A percentile compares a stretch with the other conserved stretches of the same genome.
phyloP scores from a whole-genome alignment of 2,888 invertebrate species.

The Drosophila ochracea region DNA sequence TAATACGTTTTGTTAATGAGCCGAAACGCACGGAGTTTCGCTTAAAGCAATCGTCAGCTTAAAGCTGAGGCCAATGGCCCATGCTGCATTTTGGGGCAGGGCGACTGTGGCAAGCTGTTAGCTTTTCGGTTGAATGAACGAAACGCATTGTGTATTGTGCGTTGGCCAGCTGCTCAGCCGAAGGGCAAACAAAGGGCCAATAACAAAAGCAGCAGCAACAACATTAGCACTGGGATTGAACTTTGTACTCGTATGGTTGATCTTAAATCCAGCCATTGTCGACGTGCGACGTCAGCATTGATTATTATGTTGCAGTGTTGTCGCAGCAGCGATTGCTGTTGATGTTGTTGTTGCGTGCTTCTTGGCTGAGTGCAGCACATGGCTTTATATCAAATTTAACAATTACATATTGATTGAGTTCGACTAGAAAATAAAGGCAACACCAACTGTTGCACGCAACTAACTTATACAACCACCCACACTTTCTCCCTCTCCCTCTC shows the following conservation, averaged over 20 bases:
- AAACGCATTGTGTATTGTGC: constrained; percentile 48
- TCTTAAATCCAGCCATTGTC: constrained; percentile 69
- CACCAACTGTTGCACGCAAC: constrained; percentile 75
- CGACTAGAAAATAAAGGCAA: constrained; percentile 56
- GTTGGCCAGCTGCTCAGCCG: constrained; percentile 11
- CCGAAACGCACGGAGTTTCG: constrained; percentile 3
- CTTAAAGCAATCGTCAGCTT: constrained; percentile 24
- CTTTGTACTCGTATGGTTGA: constrained; percentile 16
- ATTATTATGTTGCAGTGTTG: constrained; percentile 56
- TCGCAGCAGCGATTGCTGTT: constrained; percentile 7
- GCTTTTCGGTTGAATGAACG: constrained; percentile 77
- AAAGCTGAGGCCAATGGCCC: constrained; percentile 53
- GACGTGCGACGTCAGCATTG: constrained; percentile 54
- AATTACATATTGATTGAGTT: constrained; percentile 75
- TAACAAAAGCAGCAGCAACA: constrained; percentile 51
- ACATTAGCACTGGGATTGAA: constrained; percentile 8
- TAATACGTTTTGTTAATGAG: constrained; percentile 67
- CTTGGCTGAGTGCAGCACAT: constrained; percentile 30
- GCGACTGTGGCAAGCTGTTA: constrained; percentile 49
- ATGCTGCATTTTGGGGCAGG: constrained; percentile 45
- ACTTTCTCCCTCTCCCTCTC: constrained; percentile 36
- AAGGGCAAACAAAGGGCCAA: constrained; percentile 68
- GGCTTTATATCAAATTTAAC: constrained; percentile 71
- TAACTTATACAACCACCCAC: constrained; percentile 22
- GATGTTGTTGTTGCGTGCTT: constrained; percentile 29